phyloP scores from a whole-genome alignment of 2,888 invertebrate genomes.

The Schizotus pectinicornis region DNA sequence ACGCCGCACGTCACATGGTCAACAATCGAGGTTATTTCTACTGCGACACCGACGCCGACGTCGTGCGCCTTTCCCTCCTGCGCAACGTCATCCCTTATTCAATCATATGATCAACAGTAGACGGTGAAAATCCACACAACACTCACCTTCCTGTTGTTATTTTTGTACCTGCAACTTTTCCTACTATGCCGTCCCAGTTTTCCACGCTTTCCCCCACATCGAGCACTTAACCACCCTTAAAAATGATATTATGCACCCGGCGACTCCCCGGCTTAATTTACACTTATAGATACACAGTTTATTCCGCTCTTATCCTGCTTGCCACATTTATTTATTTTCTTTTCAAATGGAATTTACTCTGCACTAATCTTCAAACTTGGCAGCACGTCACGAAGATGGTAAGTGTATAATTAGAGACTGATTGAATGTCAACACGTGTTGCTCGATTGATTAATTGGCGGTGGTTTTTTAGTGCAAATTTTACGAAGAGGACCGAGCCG shows the following conservation, averaged over 20 bases:
- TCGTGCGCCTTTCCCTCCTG: too few species aligned
- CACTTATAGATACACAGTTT: conserved; percentile 48
- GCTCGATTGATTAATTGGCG: not conserved
- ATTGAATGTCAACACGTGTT: not conserved
- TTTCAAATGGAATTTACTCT: conserved; percentile 65
- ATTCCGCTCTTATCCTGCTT: conserved; percentile 52
- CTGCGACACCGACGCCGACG: too few species aligned
- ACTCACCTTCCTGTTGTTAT: too few species aligned
- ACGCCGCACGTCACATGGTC: too few species aligned
- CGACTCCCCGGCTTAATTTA: conserved; percentile 52
- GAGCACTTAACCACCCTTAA: too few species aligned
- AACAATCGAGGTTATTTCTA: too few species aligned
- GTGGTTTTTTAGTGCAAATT: conserved; percentile 61
- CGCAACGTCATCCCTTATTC: too few species aligned
- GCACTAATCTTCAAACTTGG: conserved; percentile 65
- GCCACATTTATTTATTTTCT: conserved; percentile 59
- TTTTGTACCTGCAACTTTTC: too few species aligned
- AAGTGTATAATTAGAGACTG: conserved; percentile 45
- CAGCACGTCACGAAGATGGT: conserved; percentile 65
- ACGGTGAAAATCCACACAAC: too few species aligned
- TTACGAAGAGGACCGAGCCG: conserved; percentile 62
- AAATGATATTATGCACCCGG: conserved; percentile 11
- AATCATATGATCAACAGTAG: too few species aligned
- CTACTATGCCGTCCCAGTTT: too few species aligned
- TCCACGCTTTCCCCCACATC: too few species aligned